phyloP scores from a whole-genome alignment of 2,888 invertebrate genomes.

The Sericinus montela region DNA sequence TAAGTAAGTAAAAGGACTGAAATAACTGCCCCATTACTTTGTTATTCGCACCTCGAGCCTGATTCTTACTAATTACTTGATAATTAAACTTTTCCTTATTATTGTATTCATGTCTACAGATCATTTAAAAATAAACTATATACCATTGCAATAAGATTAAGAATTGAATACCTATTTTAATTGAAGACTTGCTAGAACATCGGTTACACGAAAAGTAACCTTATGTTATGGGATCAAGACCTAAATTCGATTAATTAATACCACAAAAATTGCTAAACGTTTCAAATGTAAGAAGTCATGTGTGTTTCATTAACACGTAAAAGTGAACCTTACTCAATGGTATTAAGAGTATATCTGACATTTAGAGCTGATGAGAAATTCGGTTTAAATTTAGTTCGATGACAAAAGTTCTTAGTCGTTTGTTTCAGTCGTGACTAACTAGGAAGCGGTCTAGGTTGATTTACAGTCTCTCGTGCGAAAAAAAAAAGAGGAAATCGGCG shows the following conservation, averaged over 20 bases:
- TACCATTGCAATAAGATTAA: background rate
- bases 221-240: background rate
- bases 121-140: constrained; percentile 5
- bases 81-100: constrained; percentile 10
- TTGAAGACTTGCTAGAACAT: too few relatives aligned
- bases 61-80: constrained; percentile 16
- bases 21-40: background rate
- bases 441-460: constrained; percentile 13
- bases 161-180: too few relatives aligned
- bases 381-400: constrained; percentile 11
- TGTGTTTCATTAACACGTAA: background rate
- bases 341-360: background rate
- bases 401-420: constrained; percentile 2
- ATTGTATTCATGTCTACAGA: background rate
- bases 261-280: background rate
- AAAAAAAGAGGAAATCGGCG: background rate
- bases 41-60: background rate
- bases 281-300: background rate
- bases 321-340: background rate
- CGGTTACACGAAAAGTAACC: background rate
- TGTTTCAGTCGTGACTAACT: constrained; percentile 13
- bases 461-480: background rate
- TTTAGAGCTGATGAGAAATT: background rate
- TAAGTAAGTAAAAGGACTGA: background rate
- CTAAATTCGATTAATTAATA: background rate